Conservation (phyloP, 2,113 vertebrate genomes). For the Strix aluco region DNA sequence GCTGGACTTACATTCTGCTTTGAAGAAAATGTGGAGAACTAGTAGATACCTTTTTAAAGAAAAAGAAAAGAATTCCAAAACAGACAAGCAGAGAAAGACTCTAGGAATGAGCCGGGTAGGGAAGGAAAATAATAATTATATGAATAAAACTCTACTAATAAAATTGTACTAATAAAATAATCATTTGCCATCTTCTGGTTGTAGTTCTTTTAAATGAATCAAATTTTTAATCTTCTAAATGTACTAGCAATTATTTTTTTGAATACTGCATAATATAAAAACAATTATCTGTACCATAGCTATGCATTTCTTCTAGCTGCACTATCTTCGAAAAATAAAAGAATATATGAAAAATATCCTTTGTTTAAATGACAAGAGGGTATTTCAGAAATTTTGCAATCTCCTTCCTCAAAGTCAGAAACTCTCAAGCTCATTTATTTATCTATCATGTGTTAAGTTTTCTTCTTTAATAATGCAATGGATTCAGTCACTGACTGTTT, state of each 20-base stretch:
- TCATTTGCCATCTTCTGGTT: background rate
- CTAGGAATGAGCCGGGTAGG: background rate
- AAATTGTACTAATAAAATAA: background rate
- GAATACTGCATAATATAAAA: background rate
- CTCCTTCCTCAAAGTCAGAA: background rate
- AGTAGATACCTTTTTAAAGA: background rate
- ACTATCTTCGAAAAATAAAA: background rate
- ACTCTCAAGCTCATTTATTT: background rate
- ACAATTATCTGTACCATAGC: background rate
- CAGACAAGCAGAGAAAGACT: background rate
- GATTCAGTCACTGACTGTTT: background rate
- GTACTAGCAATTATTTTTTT: background rate
- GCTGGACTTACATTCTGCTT: background rate
- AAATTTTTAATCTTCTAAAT: background rate
- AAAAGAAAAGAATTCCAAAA: background rate
- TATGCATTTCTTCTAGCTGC: background rate
- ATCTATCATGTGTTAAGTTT: background rate
- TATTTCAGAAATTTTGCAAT: background rate
- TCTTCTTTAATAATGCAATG: background rate
- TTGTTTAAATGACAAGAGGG: background rate
- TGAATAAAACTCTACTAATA: background rate
- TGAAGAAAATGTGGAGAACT: background rate
- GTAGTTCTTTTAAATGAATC: background rate
- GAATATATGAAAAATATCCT: background rate
- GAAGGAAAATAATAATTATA: background rate